Evolutionary conservation across 2,888 invertebrate genomes (phyloP), one percentile per base, ranked within the genome.

Genomic region (Hypsopygia costalis): DNA sequence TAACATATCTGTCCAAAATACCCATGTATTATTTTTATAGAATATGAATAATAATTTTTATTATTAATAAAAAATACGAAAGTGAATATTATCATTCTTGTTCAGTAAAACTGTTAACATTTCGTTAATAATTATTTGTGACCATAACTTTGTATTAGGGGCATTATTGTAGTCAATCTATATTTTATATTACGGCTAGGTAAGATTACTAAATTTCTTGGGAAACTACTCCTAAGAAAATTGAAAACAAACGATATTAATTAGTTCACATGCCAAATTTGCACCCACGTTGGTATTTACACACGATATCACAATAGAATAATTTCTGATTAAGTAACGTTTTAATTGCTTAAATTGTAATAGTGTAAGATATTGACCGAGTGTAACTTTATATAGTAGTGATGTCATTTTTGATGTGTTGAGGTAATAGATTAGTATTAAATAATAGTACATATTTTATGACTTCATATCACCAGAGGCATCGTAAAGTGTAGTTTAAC

Each of bases 1-100:
- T 31, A 25, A 38, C 38, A 38, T 38, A 37, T 37, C 37, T 37
- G 37, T 30, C 30, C 36, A 36, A 25, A 36, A 31, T n/a, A 31
- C 6, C 30, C 31, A 32, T 25, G 10, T 32, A 32, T 32, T 32
- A 30, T 22, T 9, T 6, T 37, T n/a, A n/a, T n/a, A 31, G 21
- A n/a, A 9, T 31, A 31, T 31, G 30, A 9, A 30, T 11, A 37
- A 29, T 30, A 21, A n/a, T 30, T 16, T 16, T 2, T 3, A 11
- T 11, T 28, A 12, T 12, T 20, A 27, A 21, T 29, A 21, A 31
- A 8, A 31, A 9, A 8, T 31, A 31, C 6, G 35, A n/a, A n/a
- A n/a, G n/a, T n/a, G n/a, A n/a, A n/a, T n/a, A n/a, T n/a, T n/a
- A n/a, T n/a, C n/a, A n/a, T n/a, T n/a, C n/a, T n/a, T n/a, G n/a